phyloP scores from a whole-genome alignment of 2,797 vertebrate genomes.

The Sylvia borin region DNA sequence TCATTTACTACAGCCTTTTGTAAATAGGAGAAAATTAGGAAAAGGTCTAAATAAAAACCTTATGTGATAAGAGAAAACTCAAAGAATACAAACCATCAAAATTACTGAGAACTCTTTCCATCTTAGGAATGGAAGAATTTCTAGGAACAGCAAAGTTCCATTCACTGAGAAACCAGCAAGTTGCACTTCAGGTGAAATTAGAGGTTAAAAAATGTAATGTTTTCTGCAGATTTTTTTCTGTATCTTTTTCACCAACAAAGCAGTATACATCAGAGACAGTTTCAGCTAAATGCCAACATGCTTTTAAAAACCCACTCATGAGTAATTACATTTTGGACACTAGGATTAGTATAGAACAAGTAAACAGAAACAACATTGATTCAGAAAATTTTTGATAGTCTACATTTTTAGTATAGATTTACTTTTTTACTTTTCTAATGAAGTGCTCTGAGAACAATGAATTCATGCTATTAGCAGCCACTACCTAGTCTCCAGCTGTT shows the following conservation, averaged over 20 bases:
- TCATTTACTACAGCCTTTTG: slow-evolving; percentile 92
- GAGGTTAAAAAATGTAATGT: not conserved
- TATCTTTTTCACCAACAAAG: not conserved
- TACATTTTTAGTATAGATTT: not conserved
- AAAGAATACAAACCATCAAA: not conserved
- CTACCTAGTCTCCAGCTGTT: not conserved
- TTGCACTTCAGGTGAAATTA: not conserved
- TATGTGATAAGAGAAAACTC: not conserved
- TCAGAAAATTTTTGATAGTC: not conserved
- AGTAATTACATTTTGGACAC: not conserved
- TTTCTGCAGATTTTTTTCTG: not conserved
- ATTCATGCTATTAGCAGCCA: not conserved
- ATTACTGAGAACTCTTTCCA: not conserved
- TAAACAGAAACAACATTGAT: not conserved
- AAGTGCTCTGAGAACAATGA: not conserved
- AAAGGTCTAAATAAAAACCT: not conserved
- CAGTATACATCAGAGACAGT: not conserved
- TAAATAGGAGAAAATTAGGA: slow-evolving; percentile 15
- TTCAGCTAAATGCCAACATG: not conserved
- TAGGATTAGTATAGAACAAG: not conserved
- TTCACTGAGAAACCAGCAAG: not conserved
- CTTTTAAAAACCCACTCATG: not conserved
- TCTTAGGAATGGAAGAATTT: not conserved
- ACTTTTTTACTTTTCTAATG: not conserved
- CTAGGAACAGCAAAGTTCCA: not conserved